Conservation (phyloP, 2,797 vertebrate genomes). For the Parauchenoglanis ngamensis region DNA sequence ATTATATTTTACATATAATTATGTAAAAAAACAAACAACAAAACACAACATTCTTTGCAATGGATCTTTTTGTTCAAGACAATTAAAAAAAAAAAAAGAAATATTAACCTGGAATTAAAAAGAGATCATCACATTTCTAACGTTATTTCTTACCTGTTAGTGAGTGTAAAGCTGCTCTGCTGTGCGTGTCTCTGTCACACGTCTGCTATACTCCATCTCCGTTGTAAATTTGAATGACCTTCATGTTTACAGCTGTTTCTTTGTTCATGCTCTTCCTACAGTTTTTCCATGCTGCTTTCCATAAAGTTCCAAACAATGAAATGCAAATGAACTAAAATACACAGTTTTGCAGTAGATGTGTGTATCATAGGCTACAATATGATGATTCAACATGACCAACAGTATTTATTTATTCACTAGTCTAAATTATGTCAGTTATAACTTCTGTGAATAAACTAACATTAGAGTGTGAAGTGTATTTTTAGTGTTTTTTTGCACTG, state of each 20-base stretch:
- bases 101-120: background rate
- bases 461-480: background rate
- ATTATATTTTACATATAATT: no score
- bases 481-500: background rate
- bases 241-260: background rate
- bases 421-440: background rate
- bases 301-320: background rate
- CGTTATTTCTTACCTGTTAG: background rate
- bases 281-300: background rate
- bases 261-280: background rate
- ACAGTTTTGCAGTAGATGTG: background rate
- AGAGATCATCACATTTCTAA: background rate
- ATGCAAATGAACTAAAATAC: background rate
- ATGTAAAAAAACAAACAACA: no score
- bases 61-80: no score
- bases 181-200: background rate
- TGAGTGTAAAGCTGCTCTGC: background rate
- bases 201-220: background rate
- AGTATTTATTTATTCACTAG: background rate
- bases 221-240: background rate
- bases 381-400: background rate
- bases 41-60: no score
- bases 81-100: no score
- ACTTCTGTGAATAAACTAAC: background rate
- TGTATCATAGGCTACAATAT: background rate